These are phyloP conservation scores for Heliornis fulica DNA, from an alignment of 2,113 vertebrate genomes.

Conservation along the genomic window DNA sequence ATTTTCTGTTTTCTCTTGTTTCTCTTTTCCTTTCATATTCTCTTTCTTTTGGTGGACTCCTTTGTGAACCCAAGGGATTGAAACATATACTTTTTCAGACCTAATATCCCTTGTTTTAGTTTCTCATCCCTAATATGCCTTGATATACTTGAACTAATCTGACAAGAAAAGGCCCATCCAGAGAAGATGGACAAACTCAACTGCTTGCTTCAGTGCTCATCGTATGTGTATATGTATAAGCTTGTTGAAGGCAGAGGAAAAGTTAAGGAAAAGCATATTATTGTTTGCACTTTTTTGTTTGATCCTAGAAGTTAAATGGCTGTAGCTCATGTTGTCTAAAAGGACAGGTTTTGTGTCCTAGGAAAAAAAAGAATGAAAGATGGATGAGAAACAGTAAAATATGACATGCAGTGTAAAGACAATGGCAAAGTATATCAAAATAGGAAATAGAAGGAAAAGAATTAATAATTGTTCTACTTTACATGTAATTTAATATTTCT, in stretches of 20 bases:
- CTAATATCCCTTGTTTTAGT: not conserved
- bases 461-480: not conserved
- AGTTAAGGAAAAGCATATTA: not conserved
- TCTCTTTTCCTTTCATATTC: not conserved
- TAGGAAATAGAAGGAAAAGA: not conserved
- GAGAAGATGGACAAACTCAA: not conserved
- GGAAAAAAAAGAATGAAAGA: not conserved
- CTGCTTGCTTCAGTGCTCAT: not conserved
- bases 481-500: not conserved
- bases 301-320: not conserved
- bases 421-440: not conserved
- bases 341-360: not conserved
- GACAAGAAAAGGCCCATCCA: not conserved
- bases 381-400: not conserved
- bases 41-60: not conserved
- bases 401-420: not conserved
- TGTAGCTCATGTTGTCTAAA: not conserved
- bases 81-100: not conserved
- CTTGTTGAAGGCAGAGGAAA: not conserved
- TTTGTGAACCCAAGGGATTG: too few species aligned
- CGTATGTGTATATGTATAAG: fast-evolving
- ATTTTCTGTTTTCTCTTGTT: not conserved
- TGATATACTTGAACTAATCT: not conserved
- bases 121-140: not conserved
- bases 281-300: not conserved